Percentiles rank a stretch among this genome's conserved stretches.
Evolutionary conservation across 2,113 vertebrate genomes (phyloP).

Genomic region (Thalassarche chlororhynchos): DNA sequence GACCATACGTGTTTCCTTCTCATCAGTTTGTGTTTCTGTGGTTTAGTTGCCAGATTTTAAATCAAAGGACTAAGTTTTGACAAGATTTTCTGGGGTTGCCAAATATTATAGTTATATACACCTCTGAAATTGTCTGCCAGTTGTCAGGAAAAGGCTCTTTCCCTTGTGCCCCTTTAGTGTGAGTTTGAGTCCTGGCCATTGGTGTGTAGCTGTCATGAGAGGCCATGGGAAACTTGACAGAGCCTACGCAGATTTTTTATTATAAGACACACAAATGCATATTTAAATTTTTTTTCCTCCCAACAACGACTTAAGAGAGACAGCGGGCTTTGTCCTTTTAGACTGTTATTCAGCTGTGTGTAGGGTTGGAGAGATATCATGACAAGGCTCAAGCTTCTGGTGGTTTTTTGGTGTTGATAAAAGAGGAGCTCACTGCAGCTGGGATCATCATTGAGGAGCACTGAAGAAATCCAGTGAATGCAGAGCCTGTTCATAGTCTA

Average conservation of each 20-base stretch:
- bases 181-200: background rate
- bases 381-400: background rate
- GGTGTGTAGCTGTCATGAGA: background rate
- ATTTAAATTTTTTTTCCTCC: background rate
- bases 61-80: background rate
- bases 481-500: background rate
- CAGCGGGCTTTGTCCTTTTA: background rate
- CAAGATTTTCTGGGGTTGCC: background rate
- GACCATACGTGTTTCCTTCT: fast-evolving
- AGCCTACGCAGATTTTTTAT: background rate
- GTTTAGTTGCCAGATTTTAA: background rate
- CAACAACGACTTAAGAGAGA: background rate
- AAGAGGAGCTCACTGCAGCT: background rate
- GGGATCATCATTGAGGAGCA: background rate
- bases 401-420: background rate
- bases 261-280: background rate
- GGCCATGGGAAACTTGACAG: background rate
- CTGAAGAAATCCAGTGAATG: background rate
- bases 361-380: background rate
- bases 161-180: background rate
- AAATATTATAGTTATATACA: background rate
- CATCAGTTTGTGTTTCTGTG: background rate
- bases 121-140: background rate
- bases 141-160: background rate
- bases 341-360: background rate